Conservation (phyloP, 2,888 invertebrate genomes). For the Pyrrhosoma nymphula region DNA sequence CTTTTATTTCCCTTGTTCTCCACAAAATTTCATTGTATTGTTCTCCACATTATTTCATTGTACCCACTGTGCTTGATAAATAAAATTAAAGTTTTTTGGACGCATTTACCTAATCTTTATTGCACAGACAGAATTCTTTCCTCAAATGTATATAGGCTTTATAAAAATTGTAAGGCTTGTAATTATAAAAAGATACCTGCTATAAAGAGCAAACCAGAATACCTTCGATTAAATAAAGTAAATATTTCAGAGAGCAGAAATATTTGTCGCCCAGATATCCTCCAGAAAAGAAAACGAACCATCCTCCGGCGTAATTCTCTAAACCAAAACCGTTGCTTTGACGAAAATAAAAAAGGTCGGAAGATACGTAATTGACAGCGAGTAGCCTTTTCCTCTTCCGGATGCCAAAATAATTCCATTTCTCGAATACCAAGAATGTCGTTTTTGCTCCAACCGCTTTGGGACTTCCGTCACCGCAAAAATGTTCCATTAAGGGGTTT, state of each 20-base stretch:
- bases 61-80: no score
- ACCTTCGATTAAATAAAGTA: background rate
- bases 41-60: no score
- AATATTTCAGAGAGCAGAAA: background rate
- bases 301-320: background rate
- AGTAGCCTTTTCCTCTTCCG: constrained; percentile 26
- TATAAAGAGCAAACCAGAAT: background rate
- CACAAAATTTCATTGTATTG: no score
- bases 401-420: constrained; percentile 60
- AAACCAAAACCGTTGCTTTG: constrained; percentile 23
- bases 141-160: no score
- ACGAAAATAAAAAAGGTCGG: background rate
- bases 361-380: constrained; percentile 54
- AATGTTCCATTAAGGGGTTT: background rate
- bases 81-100: no score
- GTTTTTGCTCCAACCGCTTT: constrained; percentile 49
- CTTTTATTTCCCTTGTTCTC: no score
- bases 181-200: no score
- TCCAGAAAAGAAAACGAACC: background rate
- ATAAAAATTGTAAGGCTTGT: no score
- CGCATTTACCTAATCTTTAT: no score
- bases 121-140: no score
- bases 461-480: constrained; percentile 48
- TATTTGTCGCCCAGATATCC: background rate
- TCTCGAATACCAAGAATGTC: constrained; percentile 12